Evolutionary conservation across 1,140 invertebrate species (phyloP), one percentile per base, ranked within the genome.

Genomic region (Drosophila rhopaloa): DNA sequence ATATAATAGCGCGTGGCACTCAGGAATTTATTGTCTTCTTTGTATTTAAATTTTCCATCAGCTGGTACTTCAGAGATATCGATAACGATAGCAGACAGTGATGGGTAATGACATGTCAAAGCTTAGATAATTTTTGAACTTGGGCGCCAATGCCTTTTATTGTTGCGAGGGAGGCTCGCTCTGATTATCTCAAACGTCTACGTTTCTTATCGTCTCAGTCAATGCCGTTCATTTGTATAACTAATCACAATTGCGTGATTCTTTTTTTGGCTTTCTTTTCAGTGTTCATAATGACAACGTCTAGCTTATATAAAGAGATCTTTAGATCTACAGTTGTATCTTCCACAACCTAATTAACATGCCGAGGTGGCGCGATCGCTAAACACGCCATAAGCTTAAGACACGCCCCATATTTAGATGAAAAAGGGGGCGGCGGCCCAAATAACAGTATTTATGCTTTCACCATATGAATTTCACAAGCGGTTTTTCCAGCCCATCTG

Each of bases 21-120:
- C 10, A 24, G 5, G 41, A 47, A 43, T 40, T 40, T 27, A 38
- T 50, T 40, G 10, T 47, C 41, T 19, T 9, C 9, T 14, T 40
- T 38, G 61, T 4, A 51, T n/a, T 11, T 9, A 48, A 14, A 19
- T 51, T 67, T 35, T 44, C 2, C 9, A 13, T 13, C 47, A 65
- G 32, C 60, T 53, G 60, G 16, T 14, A 16, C 14, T 6, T 10
- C 8, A 9, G 1, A 32, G 14, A 27, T 56, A 74, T 79, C 79
- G 79, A 82, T 81, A 81, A 56, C 79, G 58, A 82, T 79, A 63
- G 47, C n/a, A 51, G 13, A 10, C 16, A 50, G 55, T 47, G 63
- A 59, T 72, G 65, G 11, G 24, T 46, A 44, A n/a, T 47, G 35
- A n/a, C 38, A 53, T 43, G 47, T 29, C 37, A 53, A 65, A 68